Base-by-base conservation (phyloP, 2,797 vertebrate species). In the Coregonus sp. region DNA sequence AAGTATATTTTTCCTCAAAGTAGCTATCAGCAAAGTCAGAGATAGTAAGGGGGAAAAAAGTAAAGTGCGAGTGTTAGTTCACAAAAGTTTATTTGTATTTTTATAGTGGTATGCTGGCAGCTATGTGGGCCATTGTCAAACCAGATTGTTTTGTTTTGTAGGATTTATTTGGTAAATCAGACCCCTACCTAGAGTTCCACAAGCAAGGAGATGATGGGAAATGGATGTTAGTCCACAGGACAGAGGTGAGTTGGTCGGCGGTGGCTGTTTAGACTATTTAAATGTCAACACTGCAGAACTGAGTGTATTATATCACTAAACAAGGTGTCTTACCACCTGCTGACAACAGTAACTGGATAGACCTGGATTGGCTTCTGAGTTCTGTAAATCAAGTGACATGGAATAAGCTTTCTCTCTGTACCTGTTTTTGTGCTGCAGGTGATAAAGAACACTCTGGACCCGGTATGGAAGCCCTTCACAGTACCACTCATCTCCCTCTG, bases 131-230 rank as follows among this genome's bases (percentile, higher is more conserved):
- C 4, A 61, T 35, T 1, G 47, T 16, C 35, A 47, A 18, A 35
- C 6, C 68, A 68, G 15, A 12, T 78, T 16, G 2, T 75, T 50
- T 79, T 31, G 56, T 78, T 76, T 47, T 56, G 3, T 80, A 99
- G 98, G 98, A 99, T 85, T 96, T 99, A 80, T 99, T 99, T 61
- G 98, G 98, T 12, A 99, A 99, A 90, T 99, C 98, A 11, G 98
- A 99, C 81, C 98, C 98, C 0, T 99, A 99, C 91, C 90, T 99
- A 75, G 98, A 99, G 92, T 98, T 99, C 77, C 94, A 97, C 89
- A 99, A 99, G 87, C 96, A 95, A 25, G 96, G 96, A 56, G 96
- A 97, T 0, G 97, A 99, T 25, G 94, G 96, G 50, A 99, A 98
- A 85, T 99, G 97, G 97, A 99, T 99, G 98, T 93, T 99, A 84